Evolutionary conservation across 2,797 vertebrate species (phyloP).

Genomic region (Lagodon rhomboides): DNA sequence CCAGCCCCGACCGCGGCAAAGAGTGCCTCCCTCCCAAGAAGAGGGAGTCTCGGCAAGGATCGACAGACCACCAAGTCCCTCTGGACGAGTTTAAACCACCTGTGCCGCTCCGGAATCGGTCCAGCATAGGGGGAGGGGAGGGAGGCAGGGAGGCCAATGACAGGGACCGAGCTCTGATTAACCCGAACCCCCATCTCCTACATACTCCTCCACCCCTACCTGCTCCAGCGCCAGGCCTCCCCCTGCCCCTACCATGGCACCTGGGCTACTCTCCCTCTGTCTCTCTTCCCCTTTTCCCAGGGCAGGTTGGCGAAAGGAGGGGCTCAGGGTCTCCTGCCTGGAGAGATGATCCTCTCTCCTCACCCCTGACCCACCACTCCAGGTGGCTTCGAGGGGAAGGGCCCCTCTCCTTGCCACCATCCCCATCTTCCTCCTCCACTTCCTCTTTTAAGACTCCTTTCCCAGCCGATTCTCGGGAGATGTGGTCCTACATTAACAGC

Average conservation of each 20-base stretch:
- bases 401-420: slow-evolving; percentile 74
- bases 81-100: slow-evolving; percentile 88
- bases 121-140: slow-evolving; percentile 74
- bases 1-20: slow-evolving; percentile 87
- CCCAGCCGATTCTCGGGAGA: slow-evolving; percentile 81
- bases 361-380: slow-evolving; percentile 76
- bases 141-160: slow-evolving; percentile 75
- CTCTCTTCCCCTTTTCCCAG: slow-evolving; percentile 78
- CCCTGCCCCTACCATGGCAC: slow-evolving; percentile 82
- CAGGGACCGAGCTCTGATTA: slow-evolving; percentile 67
- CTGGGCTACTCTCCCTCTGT: slow-evolving; percentile 78
- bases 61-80: slow-evolving; percentile 75
- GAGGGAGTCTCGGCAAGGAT: slow-evolving; percentile 88
- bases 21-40: slow-evolving; percentile 90
- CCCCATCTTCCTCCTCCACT: slow-evolving; percentile 76
- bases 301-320: slow-evolving; percentile 80
- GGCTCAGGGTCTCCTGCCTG: slow-evolving; percentile 79
- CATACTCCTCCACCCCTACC: slow-evolving; percentile 76
- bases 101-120: slow-evolving; percentile 79
- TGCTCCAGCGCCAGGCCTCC: slow-evolving; percentile 70
- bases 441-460: slow-evolving; percentile 83
- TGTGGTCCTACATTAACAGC: slow-evolving; percentile 82
- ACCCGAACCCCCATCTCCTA: slow-evolving; percentile 73
- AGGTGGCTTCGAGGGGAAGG: slow-evolving; percentile 82
- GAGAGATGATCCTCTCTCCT: slow-evolving; percentile 82